Conservation (phyloP, 2,113 vertebrate genomes). For the Entosphenus tridentatus region DNA sequence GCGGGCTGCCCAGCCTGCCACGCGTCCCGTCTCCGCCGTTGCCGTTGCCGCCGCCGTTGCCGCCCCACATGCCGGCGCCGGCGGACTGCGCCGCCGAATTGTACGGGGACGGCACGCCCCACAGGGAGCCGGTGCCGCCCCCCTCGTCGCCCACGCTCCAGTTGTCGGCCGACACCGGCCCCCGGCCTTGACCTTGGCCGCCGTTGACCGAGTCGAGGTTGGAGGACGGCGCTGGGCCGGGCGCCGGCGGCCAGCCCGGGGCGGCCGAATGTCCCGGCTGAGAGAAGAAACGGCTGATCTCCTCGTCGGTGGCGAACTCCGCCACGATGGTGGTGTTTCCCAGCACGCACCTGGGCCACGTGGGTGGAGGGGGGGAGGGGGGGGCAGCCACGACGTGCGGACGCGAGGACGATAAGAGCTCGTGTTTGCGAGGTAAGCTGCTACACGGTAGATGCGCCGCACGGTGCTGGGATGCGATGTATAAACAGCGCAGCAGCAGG, state of each 20-base stretch:
- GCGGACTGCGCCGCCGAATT: not conserved
- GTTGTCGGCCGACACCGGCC: too few relatives aligned
- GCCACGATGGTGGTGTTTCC: slow-evolving; percentile 99
- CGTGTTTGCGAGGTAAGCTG: too few relatives aligned
- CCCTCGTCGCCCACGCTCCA: slow-evolving; percentile 32
- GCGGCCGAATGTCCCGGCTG: slow-evolving; percentile 18
- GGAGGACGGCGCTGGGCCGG: not conserved
- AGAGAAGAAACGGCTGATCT: slow-evolving; percentile 87
- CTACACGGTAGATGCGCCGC: too few relatives aligned
- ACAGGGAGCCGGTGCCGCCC: slow-evolving; percentile 39
- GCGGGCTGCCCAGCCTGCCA: slow-evolving; percentile 62
- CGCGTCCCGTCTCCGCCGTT: slow-evolving; percentile 53
- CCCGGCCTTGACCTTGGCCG: too few relatives aligned
- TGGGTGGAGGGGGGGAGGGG: too few relatives aligned
- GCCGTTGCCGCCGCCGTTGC: slow-evolving; percentile 46
- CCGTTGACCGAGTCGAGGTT: not conserved
- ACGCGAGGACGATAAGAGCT: too few relatives aligned
- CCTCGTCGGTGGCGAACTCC: slow-evolving; percentile 87
- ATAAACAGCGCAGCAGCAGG: too few relatives aligned
- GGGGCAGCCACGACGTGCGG: too few relatives aligned
- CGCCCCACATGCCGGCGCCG: slow-evolving; percentile 53
- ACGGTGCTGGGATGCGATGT: too few relatives aligned
- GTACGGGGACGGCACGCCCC: slow-evolving; percentile 41
- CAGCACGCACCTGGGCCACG: slow-evolving; percentile 55
- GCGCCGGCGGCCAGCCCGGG: too few relatives aligned